These are phyloP conservation scores for Lymantria dispar DNA, from an alignment of 2,888 invertebrate genomes.

Conservation along the genomic window DNA sequence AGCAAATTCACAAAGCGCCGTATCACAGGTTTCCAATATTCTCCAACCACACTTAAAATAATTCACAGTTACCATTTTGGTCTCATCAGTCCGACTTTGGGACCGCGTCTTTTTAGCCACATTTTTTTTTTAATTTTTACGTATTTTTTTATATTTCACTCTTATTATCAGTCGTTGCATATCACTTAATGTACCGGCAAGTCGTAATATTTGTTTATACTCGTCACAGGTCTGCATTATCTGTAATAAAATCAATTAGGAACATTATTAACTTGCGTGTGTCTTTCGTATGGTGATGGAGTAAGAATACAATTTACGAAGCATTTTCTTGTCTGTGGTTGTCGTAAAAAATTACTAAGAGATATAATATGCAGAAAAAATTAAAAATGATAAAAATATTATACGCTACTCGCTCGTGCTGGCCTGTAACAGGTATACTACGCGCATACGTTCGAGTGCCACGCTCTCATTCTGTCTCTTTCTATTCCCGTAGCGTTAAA, in stretches of 20 bases:
- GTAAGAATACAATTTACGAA: no score
- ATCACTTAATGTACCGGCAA: conserved; percentile 8
- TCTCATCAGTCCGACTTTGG: conserved; percentile 20
- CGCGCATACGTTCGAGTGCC: no score
- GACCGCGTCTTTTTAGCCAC: conserved; percentile 11
- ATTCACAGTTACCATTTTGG: conserved; percentile 22
- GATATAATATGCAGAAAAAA: no score
- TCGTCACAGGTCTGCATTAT: background rate
- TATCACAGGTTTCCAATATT: conserved; percentile 71
- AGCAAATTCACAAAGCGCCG: conserved; percentile 61
- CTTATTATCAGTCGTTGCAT: conserved; percentile 8
- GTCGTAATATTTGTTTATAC: background rate
- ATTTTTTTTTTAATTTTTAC: conserved; percentile 20
- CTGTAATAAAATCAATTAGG: background rate
- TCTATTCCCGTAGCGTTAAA: no score
- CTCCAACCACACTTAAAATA: conserved; percentile 56
- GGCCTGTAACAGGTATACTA: no score
- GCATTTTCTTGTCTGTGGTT: no score
- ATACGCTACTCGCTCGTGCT: no score
- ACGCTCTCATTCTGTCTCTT: no score
- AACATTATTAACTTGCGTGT: no score
- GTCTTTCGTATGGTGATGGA: no score
- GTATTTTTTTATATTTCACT: background rate
- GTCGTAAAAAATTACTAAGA: no score
- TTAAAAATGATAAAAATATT: no score